Base-by-base conservation (phyloP, 23 tunicate species). In the Ascidia mentula region DNA sequence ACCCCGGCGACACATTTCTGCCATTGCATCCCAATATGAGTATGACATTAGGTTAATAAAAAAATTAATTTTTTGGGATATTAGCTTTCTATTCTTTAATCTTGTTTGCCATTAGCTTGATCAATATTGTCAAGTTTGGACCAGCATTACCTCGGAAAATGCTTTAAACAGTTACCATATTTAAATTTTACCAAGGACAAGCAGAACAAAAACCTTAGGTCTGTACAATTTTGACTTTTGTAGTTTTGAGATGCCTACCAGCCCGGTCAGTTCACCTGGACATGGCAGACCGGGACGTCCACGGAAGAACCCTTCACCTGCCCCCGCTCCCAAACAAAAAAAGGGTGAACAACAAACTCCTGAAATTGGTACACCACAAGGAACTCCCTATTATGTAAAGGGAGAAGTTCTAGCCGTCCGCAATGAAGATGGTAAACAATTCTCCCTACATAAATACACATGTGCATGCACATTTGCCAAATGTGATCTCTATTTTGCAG, bases 381-480 rank as follows among this genome's bases (percentile, higher is more conserved):
- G 86, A 22, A 69, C 90, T 34, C 97, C 97, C 13, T 91, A 85
- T 46, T 92, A 84, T 79, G 86, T 87, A 18, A 93, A 93, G 76
- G 98, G 98, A 71, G 85, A 88, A 32, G 93, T 93, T 0, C 84
- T 93, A 38, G 98, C 98, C 72, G 98, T 93, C 28, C 75, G 98
- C 71, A 88, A 84, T 72, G 98, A 93, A 81, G 98, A 93, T 38
- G 98, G 98, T 88, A 76, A 70, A 75, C 45, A 37, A 42, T 17
- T 74, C 15, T 53, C 7, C 1, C 24, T 53, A 28, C 24, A 9
- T 3, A 9, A 53, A 9, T 9, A 20, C 22, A 20, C 65, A 53
- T 26, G 28, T 53, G 65, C 65, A 53, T 53, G 22, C 53, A 42
- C 53, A 12, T 42, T 12, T 42, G 15, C 53, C 12, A 42, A 12